Evolutionary conservation across 2,888 invertebrate species (phyloP).

Genomic region (Flexamia atlantica): DNA sequence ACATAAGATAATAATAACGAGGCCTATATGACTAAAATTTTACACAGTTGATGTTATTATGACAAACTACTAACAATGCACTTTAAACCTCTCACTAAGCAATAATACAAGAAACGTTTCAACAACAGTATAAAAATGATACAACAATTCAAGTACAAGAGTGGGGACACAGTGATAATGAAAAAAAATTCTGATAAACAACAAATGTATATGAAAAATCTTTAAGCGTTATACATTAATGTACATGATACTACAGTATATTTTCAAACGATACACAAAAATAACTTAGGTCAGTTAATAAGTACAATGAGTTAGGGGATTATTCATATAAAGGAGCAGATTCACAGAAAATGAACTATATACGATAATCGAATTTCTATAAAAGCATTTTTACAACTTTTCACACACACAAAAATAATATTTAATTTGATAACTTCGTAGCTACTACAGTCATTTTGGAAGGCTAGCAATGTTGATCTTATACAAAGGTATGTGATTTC

Average conservation of each 20-base stretch:
- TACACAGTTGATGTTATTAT: conserved; percentile 3
- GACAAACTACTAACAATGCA: conserved; percentile 35
- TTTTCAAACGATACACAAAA: conserved; percentile 9
- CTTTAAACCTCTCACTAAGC: conserved; percentile 31
- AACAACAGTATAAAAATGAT: conserved; percentile 46
- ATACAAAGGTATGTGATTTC: not conserved
- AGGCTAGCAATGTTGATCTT: not conserved
- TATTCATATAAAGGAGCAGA: not conserved
- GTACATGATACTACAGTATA: conserved; percentile 7
- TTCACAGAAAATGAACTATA: not conserved
- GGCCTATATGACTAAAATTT: conserved; percentile 2
- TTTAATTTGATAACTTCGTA: conserved; percentile 4
- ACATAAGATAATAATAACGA: conserved; percentile 1
- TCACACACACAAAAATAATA: conserved; percentile 22
- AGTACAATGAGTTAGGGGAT: conserved; percentile 19
- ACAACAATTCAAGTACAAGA: conserved; percentile 13
- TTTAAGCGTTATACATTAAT: conserved; percentile 23
- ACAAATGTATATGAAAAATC: conserved; percentile 25
- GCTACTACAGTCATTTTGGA: conserved; percentile 38
- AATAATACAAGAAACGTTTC: conserved; percentile 33
- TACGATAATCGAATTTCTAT: not conserved
- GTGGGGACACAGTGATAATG: conserved; percentile 4
- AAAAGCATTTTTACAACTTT: conserved; percentile 13
- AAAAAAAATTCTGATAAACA: not conserved
- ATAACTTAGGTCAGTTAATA: not conserved